These are phyloP conservation scores for Zaprionus obscuricornis DNA, from an alignment of 2,888 invertebrate genomes.

Conservation along the genomic window DNA sequence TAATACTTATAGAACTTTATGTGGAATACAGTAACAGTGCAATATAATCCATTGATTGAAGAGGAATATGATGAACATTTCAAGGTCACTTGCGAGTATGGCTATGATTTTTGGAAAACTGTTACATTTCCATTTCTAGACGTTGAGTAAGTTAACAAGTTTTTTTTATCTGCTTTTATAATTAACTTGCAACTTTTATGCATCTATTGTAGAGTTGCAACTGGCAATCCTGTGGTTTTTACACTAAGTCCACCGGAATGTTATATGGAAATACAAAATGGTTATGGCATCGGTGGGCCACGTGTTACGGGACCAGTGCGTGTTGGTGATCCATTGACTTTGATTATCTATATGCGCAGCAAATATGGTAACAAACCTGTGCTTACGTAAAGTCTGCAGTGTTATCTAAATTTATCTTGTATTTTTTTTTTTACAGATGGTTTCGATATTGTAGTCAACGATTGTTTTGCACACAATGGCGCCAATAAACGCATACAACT, in stretches of 20 bases:
- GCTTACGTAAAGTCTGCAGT: no score
- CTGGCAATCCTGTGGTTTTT: conserved; percentile 96
- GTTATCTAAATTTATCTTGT: background rate
- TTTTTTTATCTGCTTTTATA: no score
- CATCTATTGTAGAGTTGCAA: conserved; percentile 89
- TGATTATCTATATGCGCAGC: conserved; percentile 97
- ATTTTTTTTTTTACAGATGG: conserved; percentile 87
- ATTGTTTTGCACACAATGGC: conserved; percentile 97
- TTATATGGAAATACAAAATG: conserved; percentile 97
- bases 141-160: conserved; percentile 90
- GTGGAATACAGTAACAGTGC: conserved; percentile 98
- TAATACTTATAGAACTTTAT: conserved; percentile 89
- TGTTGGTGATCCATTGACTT: conserved; percentile 95
- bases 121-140: conserved; percentile 97
- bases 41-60: conserved; percentile 96
- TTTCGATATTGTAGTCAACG: conserved; percentile 97
- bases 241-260: conserved; percentile 96
- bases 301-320: conserved; percentile 94
- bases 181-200: background rate
- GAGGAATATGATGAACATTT: conserved; percentile 97
- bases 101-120: conserved; percentile 98
- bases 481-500: conserved; percentile 95
- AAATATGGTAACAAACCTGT: conserved; percentile 98
- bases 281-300: conserved; percentile 94
- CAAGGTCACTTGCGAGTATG: conserved; percentile 97